Base-by-base conservation (phyloP, 2,888 invertebrate species). In the Agonopterix arenella region DNA sequence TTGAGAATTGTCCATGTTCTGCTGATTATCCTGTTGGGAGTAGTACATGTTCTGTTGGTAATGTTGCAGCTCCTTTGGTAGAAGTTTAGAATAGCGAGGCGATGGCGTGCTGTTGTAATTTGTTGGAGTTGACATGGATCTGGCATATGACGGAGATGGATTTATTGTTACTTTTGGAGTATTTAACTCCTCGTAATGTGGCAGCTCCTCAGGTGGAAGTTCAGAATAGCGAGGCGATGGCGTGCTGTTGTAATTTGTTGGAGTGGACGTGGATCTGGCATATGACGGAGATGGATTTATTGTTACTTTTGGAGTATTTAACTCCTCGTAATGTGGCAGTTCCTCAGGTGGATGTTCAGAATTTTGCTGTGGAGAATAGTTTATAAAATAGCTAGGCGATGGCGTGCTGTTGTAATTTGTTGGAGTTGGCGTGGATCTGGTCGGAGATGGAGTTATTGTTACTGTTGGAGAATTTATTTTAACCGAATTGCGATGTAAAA, bases 401-500 rank as follows among this genome's bases (percentile, higher is more conserved):
- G 56, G 56, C 45, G 51, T 53, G 53, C 49, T 48, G 51, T 42
- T 55, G 52, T 51, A 53, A 55, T 42, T 52, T 52, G 53, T 53
- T 51, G 50, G 40, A 46, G 54, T 52, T 47, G 54, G 52, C 49
- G 46, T 53, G 53, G 52, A 41, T 50, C 48, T 45, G 50, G 53
- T 50, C 45, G 50, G 50, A 48, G 56, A 52, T 52, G 52, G 50
- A 52, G 48, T 54, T 53, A 52, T 55, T 44, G 47, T 45, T 44
- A 53, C 45, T 45, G 45, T 46, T 44, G 51, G 47, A 51, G 46
- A n/a, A 55, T 60, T 59, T 51, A 59, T 62, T 60, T 64, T 58
- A 42, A 64, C 60, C 42, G 82, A 84, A 62, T 82, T 70, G 62
- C 81, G 73, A 53, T 78, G 75, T 54, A 84, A 72, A 54, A 73